Evolutionary conservation across 1,140 invertebrate genomes (phyloP).

Genomic region (Ptiloglossa arizonensis): DNA sequence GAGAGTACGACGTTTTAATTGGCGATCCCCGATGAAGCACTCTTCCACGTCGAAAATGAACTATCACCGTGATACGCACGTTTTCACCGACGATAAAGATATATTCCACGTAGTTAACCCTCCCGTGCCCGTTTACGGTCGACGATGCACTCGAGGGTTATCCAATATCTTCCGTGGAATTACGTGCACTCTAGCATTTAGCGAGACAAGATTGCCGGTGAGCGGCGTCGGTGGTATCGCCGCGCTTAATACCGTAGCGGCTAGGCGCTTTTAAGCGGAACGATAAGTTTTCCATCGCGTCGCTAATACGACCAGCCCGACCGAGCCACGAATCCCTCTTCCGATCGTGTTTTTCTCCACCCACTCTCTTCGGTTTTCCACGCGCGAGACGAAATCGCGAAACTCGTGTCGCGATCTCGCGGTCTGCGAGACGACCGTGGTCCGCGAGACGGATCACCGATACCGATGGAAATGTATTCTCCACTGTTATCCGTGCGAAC

Average conservation of each 20-base stretch:
- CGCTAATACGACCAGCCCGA: slow-evolving; percentile 16
- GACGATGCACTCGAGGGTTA: slow-evolving; percentile 57
- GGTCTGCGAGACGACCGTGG: neutral
- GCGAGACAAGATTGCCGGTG: slow-evolving; percentile 50
- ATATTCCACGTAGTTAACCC: slow-evolving; percentile 45
- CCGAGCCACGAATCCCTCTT: slow-evolving; percentile 47
- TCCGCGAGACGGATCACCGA: slow-evolving; percentile 3
- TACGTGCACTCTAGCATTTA: slow-evolving; percentile 58
- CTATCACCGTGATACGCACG: slow-evolving; percentile 47
- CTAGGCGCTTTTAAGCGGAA: slow-evolving; percentile 57
- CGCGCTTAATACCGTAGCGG: slow-evolving; percentile 23
- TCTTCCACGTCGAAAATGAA: slow-evolving; percentile 52
- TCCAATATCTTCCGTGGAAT: slow-evolving; percentile 61
- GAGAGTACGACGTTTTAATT: slow-evolving; percentile 60
- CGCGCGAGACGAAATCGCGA: slow-evolving; percentile 3
- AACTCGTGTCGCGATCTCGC: neutral
- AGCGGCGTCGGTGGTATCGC: slow-evolving; percentile 30
- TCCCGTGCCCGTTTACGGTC: slow-evolving; percentile 17
- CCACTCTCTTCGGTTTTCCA: neutral
- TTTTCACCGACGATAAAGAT: slow-evolving; percentile 55
- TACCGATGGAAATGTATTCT: slow-evolving; percentile 1
- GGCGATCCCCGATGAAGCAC: slow-evolving; percentile 54
- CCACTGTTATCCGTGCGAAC: neutral
- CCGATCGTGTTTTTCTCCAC: neutral
- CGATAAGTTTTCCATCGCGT: slow-evolving; percentile 47